phyloP scores from a whole-genome alignment of 2,888 invertebrate genomes.

The Rosalia funebris region DNA sequence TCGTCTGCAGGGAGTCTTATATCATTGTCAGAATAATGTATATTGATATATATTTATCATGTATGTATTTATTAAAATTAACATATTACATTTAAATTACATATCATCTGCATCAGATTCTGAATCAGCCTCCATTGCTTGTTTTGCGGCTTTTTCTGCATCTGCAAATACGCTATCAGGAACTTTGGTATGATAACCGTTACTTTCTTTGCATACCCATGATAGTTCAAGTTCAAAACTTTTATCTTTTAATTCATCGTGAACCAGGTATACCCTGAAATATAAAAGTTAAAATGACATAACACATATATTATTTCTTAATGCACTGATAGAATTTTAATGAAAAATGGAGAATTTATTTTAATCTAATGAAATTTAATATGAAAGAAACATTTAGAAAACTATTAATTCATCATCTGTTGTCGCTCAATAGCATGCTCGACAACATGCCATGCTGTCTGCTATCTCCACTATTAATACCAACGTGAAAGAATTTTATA shows the following conservation, averaged over 20 bases:
- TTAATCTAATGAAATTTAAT: too few relatives aligned
- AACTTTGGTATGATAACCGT: constrained; percentile 84
- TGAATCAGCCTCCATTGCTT: constrained; percentile 88
- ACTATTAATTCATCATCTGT: too few relatives aligned
- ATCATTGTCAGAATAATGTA: too few relatives aligned
- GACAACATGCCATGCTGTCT: too few relatives aligned
- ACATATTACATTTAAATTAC: constrained; percentile 63
- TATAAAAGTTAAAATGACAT: constrained; percentile 30
- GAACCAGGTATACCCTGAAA: constrained; percentile 85
- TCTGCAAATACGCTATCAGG: constrained; percentile 79
- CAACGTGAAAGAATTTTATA: too few relatives aligned
- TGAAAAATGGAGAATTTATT: neutral
- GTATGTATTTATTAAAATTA: too few relatives aligned
- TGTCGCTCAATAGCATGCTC: too few relatives aligned
- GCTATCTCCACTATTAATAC: too few relatives aligned
- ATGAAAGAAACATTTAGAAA: too few relatives aligned
- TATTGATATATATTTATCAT: neutral
- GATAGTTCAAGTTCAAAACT: constrained; percentile 95
- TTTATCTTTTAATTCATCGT: constrained; percentile 95
- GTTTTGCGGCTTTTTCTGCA: constrained; percentile 90
- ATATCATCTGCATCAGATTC: constrained; percentile 84
- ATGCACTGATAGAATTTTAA: neutral
- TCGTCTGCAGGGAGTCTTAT: too few relatives aligned
- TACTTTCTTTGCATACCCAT: constrained; percentile 87
- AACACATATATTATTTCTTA: constrained; percentile 1